Base-by-base conservation (phyloP, 2,888 invertebrate species). In the Pyrgus malvae region DNA sequence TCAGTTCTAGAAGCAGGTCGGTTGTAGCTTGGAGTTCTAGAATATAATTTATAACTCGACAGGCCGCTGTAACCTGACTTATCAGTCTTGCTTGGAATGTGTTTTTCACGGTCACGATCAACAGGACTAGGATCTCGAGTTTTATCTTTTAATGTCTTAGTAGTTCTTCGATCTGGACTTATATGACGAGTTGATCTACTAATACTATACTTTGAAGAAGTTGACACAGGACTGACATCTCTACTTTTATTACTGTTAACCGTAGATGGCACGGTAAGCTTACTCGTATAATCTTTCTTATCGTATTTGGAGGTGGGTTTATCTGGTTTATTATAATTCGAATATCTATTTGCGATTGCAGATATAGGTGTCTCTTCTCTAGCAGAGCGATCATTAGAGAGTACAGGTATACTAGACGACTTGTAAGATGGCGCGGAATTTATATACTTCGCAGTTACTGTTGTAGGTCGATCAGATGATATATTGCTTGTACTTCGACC, bases 71-170 rank as follows among this genome's bases (percentile, higher is more conserved):
- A 91, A 65, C 88, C 80, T 66, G 91, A 83, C 76, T 91, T 91
- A 67, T 90, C 90, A 83, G 90, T 88, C 86, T 90, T 90, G 68
- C 74, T 88, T 84, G 90, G 89, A 90, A 90, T 90, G 89, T 90
- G 85, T 86, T 86, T 91, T 67, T 88, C 90, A 64, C 83, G 88
- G 69, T 87, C 91, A 61, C 83, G 88, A 70, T 87, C 91, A 61
- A 78, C 74, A 57, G 92, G 91, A 70, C 92, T 93, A 9, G 91
- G 85, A 70, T 93, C 93, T 61, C 92, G 86, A 41, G 72, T 80
- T 76, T 86, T 88, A 56, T 85, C 84, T 78, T 84, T 87, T 56
- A 69, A 78, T 61, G 59, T 78, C 71, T 84, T 88, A 5, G 74
- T 68, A 37, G 68, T 67, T 74, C 79, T 81, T 63, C 88, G 84